Base-by-base conservation (phyloP, 2,888 invertebrate genomes). In the Electrophaes corylata region DNA sequence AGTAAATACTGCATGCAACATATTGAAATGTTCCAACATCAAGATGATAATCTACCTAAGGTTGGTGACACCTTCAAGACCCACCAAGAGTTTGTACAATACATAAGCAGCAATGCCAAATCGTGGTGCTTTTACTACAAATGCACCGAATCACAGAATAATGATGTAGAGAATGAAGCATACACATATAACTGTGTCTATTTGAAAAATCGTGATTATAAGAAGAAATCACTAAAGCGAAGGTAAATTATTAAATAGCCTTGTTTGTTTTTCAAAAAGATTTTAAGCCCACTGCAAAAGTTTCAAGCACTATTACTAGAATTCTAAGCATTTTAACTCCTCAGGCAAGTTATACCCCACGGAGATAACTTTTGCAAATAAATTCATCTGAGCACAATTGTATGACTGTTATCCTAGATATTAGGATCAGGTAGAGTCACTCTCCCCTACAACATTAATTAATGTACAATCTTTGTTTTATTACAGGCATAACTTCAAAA, bases 101-200 rank as follows among this genome's bases (percentile, higher is more conserved):
- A 79, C 60, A 52, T 79, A n/a, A 79, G 80, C 62, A 72, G 73
- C 33, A 70, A 81, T 49, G 80, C 80, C 1, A 75, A 73, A 20
- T 62, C 68, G 53, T 81, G 81, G 81, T 72, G 68, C 49, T 80
- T 72, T 52, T 81, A 79, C 35, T 76, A 78, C 53, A 77, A 75
- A 53, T 81, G 80, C 62, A 72, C 75, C 0, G 79, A 81, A 64
- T 80, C 78, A 5, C 69, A 70, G 16, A 73, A 72, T 41, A 67
- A 71, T 2, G 70, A 72, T 23, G 65, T 71, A 0, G 70, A 67
- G 1, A 62, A 64, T 46, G 78, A 77, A 64, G 53, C 67, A 3
- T 79, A 75, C 52, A 74, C 75, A 0, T 81, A 79, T 47, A 72
- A 70, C 51, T 81, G 81, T 65, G 72, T 79, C 45, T 81, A 76